Conservation (phyloP, 2,113 vertebrate genomes). For the Nothoprocta pentlandii region DNA sequence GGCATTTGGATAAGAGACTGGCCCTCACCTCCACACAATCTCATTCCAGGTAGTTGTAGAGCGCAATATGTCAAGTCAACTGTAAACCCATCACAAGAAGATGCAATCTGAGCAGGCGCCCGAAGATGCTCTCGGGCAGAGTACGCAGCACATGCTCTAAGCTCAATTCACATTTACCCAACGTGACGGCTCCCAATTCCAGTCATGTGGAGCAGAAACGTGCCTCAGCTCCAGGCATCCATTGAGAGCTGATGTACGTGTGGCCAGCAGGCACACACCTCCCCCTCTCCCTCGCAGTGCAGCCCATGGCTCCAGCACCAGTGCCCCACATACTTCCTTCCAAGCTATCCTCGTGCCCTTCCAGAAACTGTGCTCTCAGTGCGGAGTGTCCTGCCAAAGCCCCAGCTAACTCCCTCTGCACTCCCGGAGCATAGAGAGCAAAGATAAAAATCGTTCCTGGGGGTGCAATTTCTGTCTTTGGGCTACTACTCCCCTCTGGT, state of each 20-base stretch:
- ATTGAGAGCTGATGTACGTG: neutral
- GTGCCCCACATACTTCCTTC: neutral
- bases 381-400: neutral
- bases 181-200: neutral
- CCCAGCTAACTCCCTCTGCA: too few relatives aligned
- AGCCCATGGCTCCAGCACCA: neutral
- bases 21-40: too few relatives aligned
- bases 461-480: neutral
- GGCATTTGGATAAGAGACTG: too few relatives aligned
- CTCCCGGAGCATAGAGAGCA: neutral
- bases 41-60: too few relatives aligned
- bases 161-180: neutral
- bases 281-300: neutral
- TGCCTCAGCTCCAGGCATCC: neutral
- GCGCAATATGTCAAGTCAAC: too few relatives aligned
- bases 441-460: neutral
- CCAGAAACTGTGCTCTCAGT: neutral
- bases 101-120: neutral
- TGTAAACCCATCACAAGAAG: neutral
- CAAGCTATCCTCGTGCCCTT: neutral
- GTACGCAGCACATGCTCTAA: neutral
- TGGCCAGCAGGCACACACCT: neutral
- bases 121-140: accelerated
- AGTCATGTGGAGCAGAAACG: accelerated
- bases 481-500: neutral